These are phyloP conservation scores for Ataeniobius toweri DNA, from an alignment of 2,797 vertebrate genomes.

Conservation along the genomic window DNA sequence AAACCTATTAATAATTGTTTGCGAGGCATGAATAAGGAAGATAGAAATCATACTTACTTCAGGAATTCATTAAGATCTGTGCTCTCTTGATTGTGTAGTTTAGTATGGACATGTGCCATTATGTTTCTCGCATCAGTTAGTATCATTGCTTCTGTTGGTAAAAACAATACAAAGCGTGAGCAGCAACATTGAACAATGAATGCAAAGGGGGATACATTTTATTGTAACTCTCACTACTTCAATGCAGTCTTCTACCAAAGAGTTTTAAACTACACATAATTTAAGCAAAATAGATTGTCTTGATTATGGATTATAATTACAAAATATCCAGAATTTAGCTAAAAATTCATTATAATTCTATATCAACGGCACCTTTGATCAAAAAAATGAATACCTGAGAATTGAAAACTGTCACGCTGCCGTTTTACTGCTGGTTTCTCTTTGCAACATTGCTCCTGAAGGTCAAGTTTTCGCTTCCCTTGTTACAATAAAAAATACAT, in stretches of 20 bases:
- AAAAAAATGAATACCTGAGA: conserved; percentile 7
- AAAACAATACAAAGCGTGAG: neutral
- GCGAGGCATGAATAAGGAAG: neutral
- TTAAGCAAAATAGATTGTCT: neutral
- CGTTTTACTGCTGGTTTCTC: neutral
- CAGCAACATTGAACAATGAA: neutral
- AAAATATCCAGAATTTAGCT: neutral
- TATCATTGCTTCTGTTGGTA: neutral
- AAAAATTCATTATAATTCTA: neutral
- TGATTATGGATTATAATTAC: too few relatives aligned
- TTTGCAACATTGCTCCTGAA: neutral
- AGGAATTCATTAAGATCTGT: conserved; percentile 15
- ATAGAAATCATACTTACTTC: conserved; percentile 1
- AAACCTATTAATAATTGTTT: neutral
- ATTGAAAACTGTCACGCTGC: fast-evolving
- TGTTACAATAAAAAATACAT: neutral
- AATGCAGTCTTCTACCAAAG: neutral
- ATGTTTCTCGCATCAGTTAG: conserved; percentile 14
- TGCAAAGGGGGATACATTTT: neutral
- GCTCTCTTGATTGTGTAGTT: neutral
- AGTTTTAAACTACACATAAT: neutral
- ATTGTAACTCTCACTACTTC: neutral
- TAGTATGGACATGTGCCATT: neutral
- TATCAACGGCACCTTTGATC: neutral
- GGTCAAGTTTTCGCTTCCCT: conserved; percentile 8